Conservation (phyloP, 2,113 vertebrate genomes). For the Oxygymnocypris stewartii region DNA sequence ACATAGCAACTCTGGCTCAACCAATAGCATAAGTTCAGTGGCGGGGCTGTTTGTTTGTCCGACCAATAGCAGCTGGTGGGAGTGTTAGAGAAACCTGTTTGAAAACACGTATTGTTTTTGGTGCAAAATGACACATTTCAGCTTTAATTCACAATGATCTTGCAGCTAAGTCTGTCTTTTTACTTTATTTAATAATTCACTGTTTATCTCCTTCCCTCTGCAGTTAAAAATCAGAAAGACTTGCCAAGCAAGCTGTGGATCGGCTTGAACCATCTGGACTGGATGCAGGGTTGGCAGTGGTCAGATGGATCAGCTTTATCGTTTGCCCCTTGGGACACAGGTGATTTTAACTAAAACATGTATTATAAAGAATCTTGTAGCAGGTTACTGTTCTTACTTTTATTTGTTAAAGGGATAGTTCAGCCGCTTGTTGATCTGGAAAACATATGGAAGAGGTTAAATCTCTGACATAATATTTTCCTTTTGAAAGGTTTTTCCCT, state of each 20-base stretch:
- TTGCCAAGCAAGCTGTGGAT: conserved; percentile 87
- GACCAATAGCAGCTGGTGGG: background rate
- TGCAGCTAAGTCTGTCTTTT: background rate
- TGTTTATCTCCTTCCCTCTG: conserved; percentile 3
- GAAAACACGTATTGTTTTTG: too few relatives aligned
- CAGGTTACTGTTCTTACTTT: background rate
- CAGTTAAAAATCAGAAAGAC: conserved; percentile 57
- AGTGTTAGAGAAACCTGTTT: background rate
- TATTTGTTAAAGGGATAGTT: background rate
- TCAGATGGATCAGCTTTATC: conserved; percentile 85
- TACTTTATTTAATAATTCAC: background rate
- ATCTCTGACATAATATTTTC: background rate
- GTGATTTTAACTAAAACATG: conserved; percentile 64
- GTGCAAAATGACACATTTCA: background rate
- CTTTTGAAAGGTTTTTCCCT: background rate
- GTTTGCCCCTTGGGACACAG: conserved; percentile 84
- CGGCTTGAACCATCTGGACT: conserved; percentile 89
- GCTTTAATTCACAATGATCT: background rate
- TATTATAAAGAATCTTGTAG: background rate
- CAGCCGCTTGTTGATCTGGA: background rate
- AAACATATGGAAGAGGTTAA: background rate
- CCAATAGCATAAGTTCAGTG: background rate
- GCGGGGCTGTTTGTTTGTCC: background rate
- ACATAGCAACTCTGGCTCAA: background rate
- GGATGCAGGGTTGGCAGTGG: conserved; percentile 93